A percentile compares a stretch with the other conserved stretches of the same genome.
Evolutionary conservation across 2,888 invertebrate species (phyloP).

Genomic region (Aspidapion aeneum): DNA sequence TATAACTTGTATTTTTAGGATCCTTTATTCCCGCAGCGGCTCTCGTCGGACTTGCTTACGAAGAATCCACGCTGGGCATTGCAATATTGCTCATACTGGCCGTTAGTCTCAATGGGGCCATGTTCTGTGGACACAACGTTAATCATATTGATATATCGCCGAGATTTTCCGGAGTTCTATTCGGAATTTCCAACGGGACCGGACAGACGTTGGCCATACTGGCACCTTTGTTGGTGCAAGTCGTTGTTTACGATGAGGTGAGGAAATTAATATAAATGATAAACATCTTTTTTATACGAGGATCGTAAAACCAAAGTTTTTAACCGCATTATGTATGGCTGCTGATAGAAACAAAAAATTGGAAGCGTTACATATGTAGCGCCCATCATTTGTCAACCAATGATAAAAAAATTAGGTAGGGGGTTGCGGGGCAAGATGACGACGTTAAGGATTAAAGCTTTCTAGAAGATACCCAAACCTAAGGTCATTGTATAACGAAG

Average conservation of each 20-base stretch:
- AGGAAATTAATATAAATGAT: constrained; percentile 2
- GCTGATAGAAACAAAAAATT: too few species aligned
- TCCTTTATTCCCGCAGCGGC: constrained; percentile 7
- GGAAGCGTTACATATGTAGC: too few species aligned
- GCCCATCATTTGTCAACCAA: too few species aligned
- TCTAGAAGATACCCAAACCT: too few species aligned
- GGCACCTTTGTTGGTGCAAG: constrained; percentile 22
- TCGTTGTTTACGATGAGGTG: constrained; percentile 23
- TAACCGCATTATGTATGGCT: too few species aligned
- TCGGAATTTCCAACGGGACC: constrained; percentile 24
- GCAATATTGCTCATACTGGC: constrained; percentile 18
- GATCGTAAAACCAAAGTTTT: too few species aligned
- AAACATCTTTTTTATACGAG: too few species aligned
- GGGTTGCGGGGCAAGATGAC: too few species aligned
- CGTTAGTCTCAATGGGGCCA: constrained; percentile 22
- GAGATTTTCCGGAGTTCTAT: constrained; percentile 24
- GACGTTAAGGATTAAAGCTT: too few species aligned
- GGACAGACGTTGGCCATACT: constrained; percentile 23
- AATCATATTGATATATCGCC: constrained; percentile 27
- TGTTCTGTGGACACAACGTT: constrained; percentile 26
- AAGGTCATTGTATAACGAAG: too few species aligned
- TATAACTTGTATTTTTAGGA: too few species aligned
- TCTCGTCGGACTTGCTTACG: constrained; percentile 8
- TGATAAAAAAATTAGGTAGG: too few species aligned
- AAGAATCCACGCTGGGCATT: constrained; percentile 6